Conservation (phyloP, 2,113 vertebrate genomes). For the Romanogobio albipinnatus region DNA sequence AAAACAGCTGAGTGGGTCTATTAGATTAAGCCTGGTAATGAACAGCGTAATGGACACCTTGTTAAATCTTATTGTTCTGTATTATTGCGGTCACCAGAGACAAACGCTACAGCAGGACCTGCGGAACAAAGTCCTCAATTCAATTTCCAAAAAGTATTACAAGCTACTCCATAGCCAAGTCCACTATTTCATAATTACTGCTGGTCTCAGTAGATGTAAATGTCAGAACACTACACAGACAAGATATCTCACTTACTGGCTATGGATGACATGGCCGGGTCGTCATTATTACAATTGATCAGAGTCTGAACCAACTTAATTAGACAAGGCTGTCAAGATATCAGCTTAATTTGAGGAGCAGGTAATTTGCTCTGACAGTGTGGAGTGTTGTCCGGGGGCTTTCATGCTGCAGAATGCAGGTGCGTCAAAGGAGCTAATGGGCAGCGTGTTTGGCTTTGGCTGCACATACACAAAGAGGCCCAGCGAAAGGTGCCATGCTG, state of each 20-base stretch:
- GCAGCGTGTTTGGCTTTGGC: constrained; percentile 28
- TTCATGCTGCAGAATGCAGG: constrained; percentile 10
- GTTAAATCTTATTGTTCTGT: constrained; percentile 65
- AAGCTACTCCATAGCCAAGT: constrained; percentile 28
- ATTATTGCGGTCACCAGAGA: constrained; percentile 63
- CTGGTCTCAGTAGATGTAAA: constrained; percentile 47
- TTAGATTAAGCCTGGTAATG: constrained; percentile 67
- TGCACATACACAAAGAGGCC: constrained; percentile 37
- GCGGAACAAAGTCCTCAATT: constrained; percentile 52
- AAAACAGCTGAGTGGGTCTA: constrained; percentile 42
- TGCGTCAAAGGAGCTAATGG: constrained; percentile 44
- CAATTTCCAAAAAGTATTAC: constrained; percentile 54
- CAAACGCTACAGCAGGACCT: constrained; percentile 39
- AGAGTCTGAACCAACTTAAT: constrained; percentile 58
- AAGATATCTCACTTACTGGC: constrained; percentile 25
- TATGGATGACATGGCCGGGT: constrained; percentile 21
- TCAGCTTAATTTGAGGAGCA: constrained; percentile 55
- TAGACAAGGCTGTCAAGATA: constrained; percentile 52
- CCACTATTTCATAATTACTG: constrained; percentile 50
- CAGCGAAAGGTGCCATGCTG: not conserved
- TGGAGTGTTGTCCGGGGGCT: not conserved
- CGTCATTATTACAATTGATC: constrained; percentile 58
- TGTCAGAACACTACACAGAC: constrained; percentile 20
- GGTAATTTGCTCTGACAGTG: constrained; percentile 50
- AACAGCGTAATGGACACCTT: constrained; percentile 64